A percentile compares a stretch with the other conserved stretches of the same genome.
phyloP scores from a whole-genome alignment of 1,140 invertebrate genomes.

The Drosophila arizonae region DNA sequence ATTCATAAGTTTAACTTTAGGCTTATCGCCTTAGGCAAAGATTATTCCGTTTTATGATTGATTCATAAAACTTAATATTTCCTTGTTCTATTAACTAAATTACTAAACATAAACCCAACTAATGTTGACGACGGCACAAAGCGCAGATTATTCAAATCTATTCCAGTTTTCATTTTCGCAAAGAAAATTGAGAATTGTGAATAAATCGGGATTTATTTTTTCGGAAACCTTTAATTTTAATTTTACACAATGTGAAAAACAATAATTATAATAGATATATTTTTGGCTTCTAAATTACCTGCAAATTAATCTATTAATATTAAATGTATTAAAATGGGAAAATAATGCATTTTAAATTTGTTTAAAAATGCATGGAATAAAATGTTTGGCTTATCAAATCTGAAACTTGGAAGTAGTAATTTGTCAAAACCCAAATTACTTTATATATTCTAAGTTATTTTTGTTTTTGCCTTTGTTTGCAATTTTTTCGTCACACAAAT shows the following conservation, averaged over 20 bases:
- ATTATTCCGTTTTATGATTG: constrained; percentile 1
- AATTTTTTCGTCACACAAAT: neutral
- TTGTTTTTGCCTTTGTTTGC: neutral
- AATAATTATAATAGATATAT: too few species aligned
- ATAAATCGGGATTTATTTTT: neutral
- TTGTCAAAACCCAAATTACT: neutral
- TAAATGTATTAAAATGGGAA: too few species aligned
- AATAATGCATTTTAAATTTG: too few species aligned
- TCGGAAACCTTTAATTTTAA: neutral
- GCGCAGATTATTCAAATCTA: constrained; percentile 8
- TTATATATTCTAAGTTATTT: constrained; percentile 19
- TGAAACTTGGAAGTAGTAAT: neutral
- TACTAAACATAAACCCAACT: constrained; percentile 19
- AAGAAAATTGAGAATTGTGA: constrained; percentile 8
- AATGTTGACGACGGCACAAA: constrained; percentile 66
- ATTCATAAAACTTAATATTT: neutral
- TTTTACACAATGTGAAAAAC: too few species aligned
- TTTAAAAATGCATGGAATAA: neutral
- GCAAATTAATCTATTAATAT: too few species aligned
- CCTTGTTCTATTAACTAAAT: neutral
- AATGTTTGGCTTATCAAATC: neutral
- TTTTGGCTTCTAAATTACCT: too few species aligned
- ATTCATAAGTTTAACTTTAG: constrained; percentile 11
- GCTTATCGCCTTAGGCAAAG: constrained; percentile 3
- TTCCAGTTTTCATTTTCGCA: constrained; percentile 8